phyloP scores from a whole-genome alignment of 2,888 invertebrate species.

The Andrena minutula region DNA sequence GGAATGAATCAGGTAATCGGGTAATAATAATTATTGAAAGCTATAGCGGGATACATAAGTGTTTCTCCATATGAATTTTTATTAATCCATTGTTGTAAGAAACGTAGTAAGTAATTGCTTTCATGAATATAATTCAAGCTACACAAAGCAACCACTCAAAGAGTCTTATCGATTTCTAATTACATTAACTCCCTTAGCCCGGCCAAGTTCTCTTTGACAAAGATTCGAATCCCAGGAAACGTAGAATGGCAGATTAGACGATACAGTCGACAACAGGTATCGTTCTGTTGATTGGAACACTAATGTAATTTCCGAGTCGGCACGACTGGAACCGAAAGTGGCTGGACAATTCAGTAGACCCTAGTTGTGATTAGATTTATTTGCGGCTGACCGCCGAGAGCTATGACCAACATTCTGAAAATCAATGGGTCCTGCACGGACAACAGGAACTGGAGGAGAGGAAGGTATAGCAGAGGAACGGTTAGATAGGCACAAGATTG shows the following conservation, averaged over 20 bases:
- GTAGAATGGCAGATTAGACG: constrained; percentile 20
- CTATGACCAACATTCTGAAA: constrained; percentile 76
- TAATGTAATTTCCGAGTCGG: constrained; percentile 58
- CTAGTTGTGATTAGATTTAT: constrained; percentile 82
- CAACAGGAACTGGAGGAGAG: constrained; percentile 55
- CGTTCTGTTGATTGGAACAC: constrained; percentile 52
- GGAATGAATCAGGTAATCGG: too few species aligned
- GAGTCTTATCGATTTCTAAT: neutral
- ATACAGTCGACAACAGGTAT: constrained; percentile 50
- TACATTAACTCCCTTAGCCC: neutral
- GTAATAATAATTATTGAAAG: too few species aligned
- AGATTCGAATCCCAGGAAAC: constrained; percentile 24
- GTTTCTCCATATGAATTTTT: too few species aligned
- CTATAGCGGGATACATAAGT: too few species aligned
- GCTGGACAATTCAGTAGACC: constrained; percentile 75
- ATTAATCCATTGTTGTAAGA: too few species aligned
- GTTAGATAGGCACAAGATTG: constrained; percentile 65
- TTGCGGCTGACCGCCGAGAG: constrained; percentile 76
- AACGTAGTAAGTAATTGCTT: too few species aligned
- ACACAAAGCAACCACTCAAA: neutral
- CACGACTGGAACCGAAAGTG: constrained; percentile 71
- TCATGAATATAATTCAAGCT: neutral
- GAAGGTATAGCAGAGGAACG: constrained; percentile 52
- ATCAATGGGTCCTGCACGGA: constrained; percentile 74
- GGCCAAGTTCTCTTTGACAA: neutral